Conservation (phyloP, 2,797 vertebrate species). For the Chanos chanos region DNA sequence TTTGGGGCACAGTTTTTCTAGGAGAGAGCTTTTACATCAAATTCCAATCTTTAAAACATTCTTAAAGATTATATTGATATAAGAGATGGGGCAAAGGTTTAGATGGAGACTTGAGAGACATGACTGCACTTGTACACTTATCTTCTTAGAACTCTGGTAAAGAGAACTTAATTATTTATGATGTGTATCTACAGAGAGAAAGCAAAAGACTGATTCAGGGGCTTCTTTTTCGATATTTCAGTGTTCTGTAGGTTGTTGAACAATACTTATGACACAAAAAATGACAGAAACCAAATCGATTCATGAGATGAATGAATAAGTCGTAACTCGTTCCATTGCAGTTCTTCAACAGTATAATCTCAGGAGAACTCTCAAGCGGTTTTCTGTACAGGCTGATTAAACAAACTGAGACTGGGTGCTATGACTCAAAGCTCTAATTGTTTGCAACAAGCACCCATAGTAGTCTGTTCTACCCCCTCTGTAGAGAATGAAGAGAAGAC, state of each 20-base stretch:
- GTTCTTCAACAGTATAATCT: too few relatives aligned
- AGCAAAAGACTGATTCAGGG: too few relatives aligned
- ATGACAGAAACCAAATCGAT: too few relatives aligned
- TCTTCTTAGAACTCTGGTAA: background rate
- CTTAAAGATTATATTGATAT: background rate
- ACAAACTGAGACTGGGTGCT: conserved; percentile 8
- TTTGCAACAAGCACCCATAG: conserved; percentile 41
- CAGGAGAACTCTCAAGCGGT: background rate
- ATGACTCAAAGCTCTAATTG: conserved; percentile 66
- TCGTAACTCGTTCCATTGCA: too few relatives aligned
- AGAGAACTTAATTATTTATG: too few relatives aligned
- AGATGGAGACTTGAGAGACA: background rate
- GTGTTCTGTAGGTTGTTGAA: too few relatives aligned
- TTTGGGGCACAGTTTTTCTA: background rate
- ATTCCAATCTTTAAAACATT: background rate
- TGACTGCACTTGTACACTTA: background rate
- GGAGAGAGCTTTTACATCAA: background rate
- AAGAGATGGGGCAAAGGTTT: too few relatives aligned
- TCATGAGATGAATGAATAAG: too few relatives aligned
- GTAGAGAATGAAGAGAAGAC: conserved; percentile 58
- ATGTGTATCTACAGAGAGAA: too few relatives aligned
- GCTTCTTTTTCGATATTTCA: too few relatives aligned
- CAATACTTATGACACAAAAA: too few relatives aligned
- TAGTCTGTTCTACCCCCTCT: conserved; percentile 42
- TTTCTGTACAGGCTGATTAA: background rate